A percentile compares a stretch with the other conserved stretches of the same genome.
Evolutionary conservation across 2,888 invertebrate genomes (phyloP).

Genomic region (Geotrupes spiniger): DNA sequence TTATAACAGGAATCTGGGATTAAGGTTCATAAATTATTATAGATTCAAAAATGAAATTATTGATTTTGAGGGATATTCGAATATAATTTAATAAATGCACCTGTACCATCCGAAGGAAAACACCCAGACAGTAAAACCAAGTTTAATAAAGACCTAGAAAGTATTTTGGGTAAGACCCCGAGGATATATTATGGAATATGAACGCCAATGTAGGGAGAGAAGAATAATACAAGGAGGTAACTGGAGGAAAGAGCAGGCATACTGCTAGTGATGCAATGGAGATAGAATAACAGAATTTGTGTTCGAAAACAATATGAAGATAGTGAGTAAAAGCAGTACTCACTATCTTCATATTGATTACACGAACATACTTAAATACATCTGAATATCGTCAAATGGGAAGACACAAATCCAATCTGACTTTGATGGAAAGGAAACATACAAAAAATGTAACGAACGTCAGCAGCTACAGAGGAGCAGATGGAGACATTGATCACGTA

Average conservation of each 20-base stretch:
- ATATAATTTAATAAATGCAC: too few relatives aligned
- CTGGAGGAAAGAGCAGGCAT: slow-evolving; percentile 24
- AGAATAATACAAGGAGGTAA: slow-evolving; percentile 19
- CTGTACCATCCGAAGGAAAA: too few relatives aligned
- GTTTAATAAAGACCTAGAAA: too few relatives aligned
- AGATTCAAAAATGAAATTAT: too few relatives aligned
- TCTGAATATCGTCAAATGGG: not conserved
- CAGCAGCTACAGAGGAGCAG: slow-evolving; percentile 6
- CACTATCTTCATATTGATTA: too few relatives aligned
- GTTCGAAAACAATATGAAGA: too few relatives aligned
- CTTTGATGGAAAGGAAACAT: not conserved
- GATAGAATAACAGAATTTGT: slow-evolving; percentile 6
- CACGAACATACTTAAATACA: not conserved
- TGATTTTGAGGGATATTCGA: too few relatives aligned
- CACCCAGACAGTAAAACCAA: too few relatives aligned
- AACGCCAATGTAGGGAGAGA: slow-evolving; percentile 29
- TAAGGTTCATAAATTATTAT: too few relatives aligned
- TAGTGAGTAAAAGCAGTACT: too few relatives aligned
- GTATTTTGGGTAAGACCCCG: slow-evolving; percentile 2
- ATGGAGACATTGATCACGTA: not conserved
- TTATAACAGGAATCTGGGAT: too few relatives aligned
- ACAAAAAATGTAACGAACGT: not conserved
- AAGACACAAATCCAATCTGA: not conserved
- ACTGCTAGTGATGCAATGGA: slow-evolving; percentile 22
- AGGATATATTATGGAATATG: slow-evolving; percentile 25